These are phyloP conservation scores for Rhinopomastus cyanomelas DNA, from an alignment of 2,113 vertebrate genomes.

Conservation along the genomic window DNA sequence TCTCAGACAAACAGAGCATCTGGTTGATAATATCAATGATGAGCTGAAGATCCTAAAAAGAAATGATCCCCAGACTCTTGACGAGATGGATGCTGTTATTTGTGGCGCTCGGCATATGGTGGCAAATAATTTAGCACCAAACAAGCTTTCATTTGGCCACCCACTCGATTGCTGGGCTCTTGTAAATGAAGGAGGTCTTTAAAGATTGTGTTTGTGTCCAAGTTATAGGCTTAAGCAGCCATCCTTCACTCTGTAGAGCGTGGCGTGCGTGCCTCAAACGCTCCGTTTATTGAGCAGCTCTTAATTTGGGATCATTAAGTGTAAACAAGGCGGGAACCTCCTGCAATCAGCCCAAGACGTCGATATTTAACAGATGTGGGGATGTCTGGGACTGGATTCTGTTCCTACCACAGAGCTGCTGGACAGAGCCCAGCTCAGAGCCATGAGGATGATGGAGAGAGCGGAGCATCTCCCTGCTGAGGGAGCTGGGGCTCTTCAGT, in stretches of 20 bases:
- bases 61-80: background rate
- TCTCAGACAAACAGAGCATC: constrained; percentile 12
- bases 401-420: background rate
- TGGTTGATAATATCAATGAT: constrained; percentile 12
- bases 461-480: too few species aligned
- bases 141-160: constrained; percentile 3
- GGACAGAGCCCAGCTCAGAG: too few species aligned
- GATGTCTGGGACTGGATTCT: background rate
- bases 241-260: background rate
- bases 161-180: background rate
- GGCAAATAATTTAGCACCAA: constrained; percentile 25
- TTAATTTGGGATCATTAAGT: constrained; percentile 22
- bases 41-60: constrained; percentile 29
- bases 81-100: background rate
- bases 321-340: background rate
- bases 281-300: background rate
- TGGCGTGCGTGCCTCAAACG: background rate
- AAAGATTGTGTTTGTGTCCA: background rate
- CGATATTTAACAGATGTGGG: background rate
- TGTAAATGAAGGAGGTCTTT: background rate
- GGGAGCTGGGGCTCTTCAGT: too few species aligned
- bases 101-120: constrained; percentile 3
- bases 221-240: background rate
- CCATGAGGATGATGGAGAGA: accelerated
- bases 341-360: background rate